Evolutionary conservation across 2,888 invertebrate genomes (phyloP), one percentile per base, ranked within the genome.

Genomic region (Axea sp.): DNA sequence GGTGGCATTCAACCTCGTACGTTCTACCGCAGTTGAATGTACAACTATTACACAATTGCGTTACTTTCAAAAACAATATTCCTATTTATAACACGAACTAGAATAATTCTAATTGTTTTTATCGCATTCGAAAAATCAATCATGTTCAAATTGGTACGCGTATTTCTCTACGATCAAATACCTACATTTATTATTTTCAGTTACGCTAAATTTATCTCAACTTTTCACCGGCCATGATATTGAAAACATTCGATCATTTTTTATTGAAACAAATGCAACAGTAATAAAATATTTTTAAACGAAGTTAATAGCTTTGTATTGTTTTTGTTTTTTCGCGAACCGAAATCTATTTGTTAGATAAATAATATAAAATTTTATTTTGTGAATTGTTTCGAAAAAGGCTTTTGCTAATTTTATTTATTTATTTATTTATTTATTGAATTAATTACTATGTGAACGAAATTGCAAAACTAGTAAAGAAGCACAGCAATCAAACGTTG

Each of bases 11-110:
- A 60, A 15, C 35, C 69, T 72, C 37, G 49, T 51, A 26, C 60
- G 62, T 53, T 30, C 75, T 41, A 49, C 55, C 69, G 39, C 67
- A 45, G 26, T 35, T 28, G 69, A 71, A 55, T 49, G 35, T 65
- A 41, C 57, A 69, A 67, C 67, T 73, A 55, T 65, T 60, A 60
- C 53, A 53, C 45, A 33, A 57, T 68, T 68, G 47, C 47, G 33
- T 22, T 47, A 33, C 41, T 49, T 55, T 26, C 62, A 49, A 64
- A 49, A 71, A 55, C 71, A 64, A 49, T 62, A 55, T 31, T 41
- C 19, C 62, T 57, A 62, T 57, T 62, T 41, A 49, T 30, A 47
- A 14, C 31, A 15, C n/a, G 1, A 35, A 35, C 12, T 6, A n/a
- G 7, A 30, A 28, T 33, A 33, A 12, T 39, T 28, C 26, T 15